Evolutionary conservation across 2,113 vertebrate genomes (phyloP), one percentile per base, ranked within the genome.

Genomic region (Dryoscopus gambensis): DNA sequence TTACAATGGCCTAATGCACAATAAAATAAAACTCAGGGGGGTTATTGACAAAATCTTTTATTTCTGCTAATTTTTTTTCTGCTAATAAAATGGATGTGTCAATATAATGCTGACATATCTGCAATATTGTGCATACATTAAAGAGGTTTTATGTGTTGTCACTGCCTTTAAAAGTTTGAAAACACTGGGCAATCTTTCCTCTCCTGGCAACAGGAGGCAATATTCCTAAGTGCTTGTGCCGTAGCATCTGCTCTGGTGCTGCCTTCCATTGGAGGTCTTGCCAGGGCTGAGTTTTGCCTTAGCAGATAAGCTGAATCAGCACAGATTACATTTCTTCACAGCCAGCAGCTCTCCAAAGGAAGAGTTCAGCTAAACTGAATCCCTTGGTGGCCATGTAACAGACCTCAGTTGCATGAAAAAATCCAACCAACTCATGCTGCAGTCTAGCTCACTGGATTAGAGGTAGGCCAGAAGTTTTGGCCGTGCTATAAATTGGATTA

Each of bases 171-270:
- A 69, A 93, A 92, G 81, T 90, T 93, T 81, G 77, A 86, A 89
- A 89, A 83, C 39, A 18, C 73, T 87, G 83, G 79, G 80, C 69
- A 81, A 16, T 71, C 76, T 78, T 84, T 84, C 49, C 79, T 53
- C 18, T 84, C 15, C 68, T 94, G 92, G 93, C 96, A 93, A 39
- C 35, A 73, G 68, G 76, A 91, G 79, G 73, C 85, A 95, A 94
- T 96, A 96, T 94, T 94, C 59, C 52, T 92, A 83, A 97, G 93
- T 95, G 88, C 69, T 80, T 78, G 56, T 78, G 90, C 68, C 5
- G 7, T 85, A 69, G 85, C 2, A 4, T 56, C 82, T 91, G 82
- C 82, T 84, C 39, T 88, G 64, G 71, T 78, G 52, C 64, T 89
- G 40, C 60, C 49, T 96, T 86, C 64, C 23, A 13, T 21, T 49